Conservation (phyloP, 2,888 invertebrate genomes). For the Caenorhabditis wallacei region DNA sequence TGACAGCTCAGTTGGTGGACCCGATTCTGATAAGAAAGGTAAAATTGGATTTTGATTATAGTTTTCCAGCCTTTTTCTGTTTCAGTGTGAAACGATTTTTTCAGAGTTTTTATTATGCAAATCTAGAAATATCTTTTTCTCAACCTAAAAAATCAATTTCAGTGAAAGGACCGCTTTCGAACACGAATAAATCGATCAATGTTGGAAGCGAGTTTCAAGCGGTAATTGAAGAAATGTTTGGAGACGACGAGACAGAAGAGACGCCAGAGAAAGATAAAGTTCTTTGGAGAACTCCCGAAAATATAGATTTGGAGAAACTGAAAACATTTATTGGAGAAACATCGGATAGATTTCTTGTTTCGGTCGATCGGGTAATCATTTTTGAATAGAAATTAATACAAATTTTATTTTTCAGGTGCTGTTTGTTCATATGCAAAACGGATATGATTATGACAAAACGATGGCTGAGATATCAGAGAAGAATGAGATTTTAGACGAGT, state of each 20-base stretch:
- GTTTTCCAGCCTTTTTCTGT: too few relatives aligned
- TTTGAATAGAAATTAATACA: not conserved
- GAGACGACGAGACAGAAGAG: not conserved
- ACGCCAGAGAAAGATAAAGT: constrained; percentile 10
- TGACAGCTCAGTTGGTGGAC: constrained; percentile 21
- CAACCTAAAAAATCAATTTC: constrained; percentile 17
- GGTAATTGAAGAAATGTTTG: constrained; percentile 4
- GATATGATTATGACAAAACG: constrained; percentile 2
- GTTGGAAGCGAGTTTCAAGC: constrained; percentile 41
- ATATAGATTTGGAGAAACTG: not conserved
- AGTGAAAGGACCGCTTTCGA: constrained; percentile 22
- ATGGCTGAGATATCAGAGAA: not conserved
- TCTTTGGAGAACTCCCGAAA: constrained; percentile 7
- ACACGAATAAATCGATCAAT: constrained; percentile 42
- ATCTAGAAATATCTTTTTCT: too few relatives aligned
- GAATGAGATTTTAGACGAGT: constrained; percentile 6
- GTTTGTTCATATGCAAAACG: constrained; percentile 7
- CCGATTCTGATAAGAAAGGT: constrained; percentile 9
- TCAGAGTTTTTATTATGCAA: too few relatives aligned
- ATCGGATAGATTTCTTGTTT: constrained; percentile 13
- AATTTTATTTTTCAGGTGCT: constrained; percentile 16
- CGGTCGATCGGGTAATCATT: constrained; percentile 20
- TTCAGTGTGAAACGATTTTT: too few relatives aligned
- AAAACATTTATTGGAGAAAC: not conserved
- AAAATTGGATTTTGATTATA: not conserved